phyloP scores from a whole-genome alignment of 1,140 invertebrate species.

The Carposina sasakii region DNA sequence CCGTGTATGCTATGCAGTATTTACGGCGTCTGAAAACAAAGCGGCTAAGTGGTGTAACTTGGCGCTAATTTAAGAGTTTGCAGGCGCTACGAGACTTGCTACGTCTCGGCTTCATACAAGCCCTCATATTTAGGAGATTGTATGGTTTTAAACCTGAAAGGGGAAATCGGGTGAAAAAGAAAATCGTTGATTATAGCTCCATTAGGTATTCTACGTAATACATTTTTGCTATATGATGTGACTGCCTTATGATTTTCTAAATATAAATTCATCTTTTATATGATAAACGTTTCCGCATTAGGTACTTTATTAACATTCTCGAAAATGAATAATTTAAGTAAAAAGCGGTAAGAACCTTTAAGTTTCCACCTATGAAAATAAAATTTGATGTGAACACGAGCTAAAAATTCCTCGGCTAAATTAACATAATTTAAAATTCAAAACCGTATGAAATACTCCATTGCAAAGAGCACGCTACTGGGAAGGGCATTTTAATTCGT shows the following conservation, averaged over 20 bases:
- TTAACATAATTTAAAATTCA: slow-evolving; percentile 57
- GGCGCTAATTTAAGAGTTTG: slow-evolving; percentile 65
- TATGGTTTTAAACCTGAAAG: too few relatives aligned
- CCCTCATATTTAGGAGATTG: too few relatives aligned
- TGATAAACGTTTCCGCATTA: too few relatives aligned
- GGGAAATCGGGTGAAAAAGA: too few relatives aligned
- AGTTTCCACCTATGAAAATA: slow-evolving; percentile 8
- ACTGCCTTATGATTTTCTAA: too few relatives aligned
- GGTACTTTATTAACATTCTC: too few relatives aligned
- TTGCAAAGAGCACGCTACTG: slow-evolving; percentile 37
- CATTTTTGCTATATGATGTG: too few relatives aligned
- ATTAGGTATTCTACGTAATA: too few relatives aligned
- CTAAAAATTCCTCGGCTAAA: slow-evolving; percentile 29
- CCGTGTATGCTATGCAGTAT: slow-evolving; percentile 58
- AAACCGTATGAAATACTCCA: slow-evolving; percentile 48
- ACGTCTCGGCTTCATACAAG: slow-evolving; percentile 31
- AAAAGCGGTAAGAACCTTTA: slow-evolving; percentile 1
- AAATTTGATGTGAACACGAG: slow-evolving; percentile 17
- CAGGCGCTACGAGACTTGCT: slow-evolving; percentile 39
- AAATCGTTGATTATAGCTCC: too few relatives aligned
- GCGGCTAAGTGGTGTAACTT: slow-evolving; percentile 62
- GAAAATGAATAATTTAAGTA: too few relatives aligned
- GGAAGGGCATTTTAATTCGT: slow-evolving; percentile 52
- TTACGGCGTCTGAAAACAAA: slow-evolving; percentile 62
- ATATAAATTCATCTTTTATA: too few relatives aligned